Base-by-base conservation (phyloP, 2,797 vertebrate genomes). In the Neosilurus hyrtlii region DNA sequence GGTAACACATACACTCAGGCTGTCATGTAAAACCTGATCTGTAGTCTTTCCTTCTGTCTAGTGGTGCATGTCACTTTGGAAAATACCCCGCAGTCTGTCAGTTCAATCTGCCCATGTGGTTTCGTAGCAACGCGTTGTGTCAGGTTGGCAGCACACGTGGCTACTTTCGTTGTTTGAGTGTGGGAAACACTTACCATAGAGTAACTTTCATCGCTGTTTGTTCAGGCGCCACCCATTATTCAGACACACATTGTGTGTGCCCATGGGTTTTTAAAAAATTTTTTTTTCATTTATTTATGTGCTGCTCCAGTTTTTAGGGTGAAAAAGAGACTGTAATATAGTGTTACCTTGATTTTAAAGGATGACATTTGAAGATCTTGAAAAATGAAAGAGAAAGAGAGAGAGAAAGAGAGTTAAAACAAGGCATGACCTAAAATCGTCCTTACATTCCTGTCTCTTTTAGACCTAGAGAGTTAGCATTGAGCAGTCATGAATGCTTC, bases 81-180 rank as follows among this genome's bases (percentile, higher is more conserved):
- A 78, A 78, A 78, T 78, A 78, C 75, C 75, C 75, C 49, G 37
- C 75, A 78, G 37, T 77, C 22, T 43, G 14, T 24, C 22, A 24
- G 9, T 77, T 77, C 35, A 49, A 57, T 77, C 20, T 62, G 37
- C 37, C 74, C 14, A 10, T 49, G 59, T 51, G 59, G 75, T 78
- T 63, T 63, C 75, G 63, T 63, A 78, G 75, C 75, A 63, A 78
- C 61, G 75, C 43, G 63, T 26, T 51, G 75, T 26, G n/a, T 63
- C 20, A 37, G 59, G 22, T 18, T 63, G 59, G 59, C 75, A 78
- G 59, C 59, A 63, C 75, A 63, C 11, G 75, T 63, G 37, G 15
- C 59, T 63, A 2, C 59, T 63, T 59, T 62, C 49, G 75, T 78
- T 18, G 37, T 77, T 24, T 49, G 15, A 49, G 59, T 51, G 37